Evolutionary conservation across 2,113 vertebrate species (phyloP).

Genomic region (Falcunculus frontatus): DNA sequence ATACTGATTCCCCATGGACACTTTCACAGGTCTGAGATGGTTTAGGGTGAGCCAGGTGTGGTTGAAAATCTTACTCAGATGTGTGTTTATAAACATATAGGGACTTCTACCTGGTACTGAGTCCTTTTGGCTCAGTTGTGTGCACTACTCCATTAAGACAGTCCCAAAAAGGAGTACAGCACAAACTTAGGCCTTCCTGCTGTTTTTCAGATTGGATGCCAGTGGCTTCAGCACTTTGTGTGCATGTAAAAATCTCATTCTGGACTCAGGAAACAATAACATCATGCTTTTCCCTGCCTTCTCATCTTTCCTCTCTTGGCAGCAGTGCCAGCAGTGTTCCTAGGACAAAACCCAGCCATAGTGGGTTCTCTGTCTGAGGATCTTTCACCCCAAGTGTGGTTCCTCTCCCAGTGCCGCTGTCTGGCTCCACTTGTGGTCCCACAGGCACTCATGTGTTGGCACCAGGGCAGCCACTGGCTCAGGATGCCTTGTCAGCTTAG

Average conservation of each 20-base stretch:
- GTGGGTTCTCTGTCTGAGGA: background rate
- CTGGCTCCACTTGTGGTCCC: background rate
- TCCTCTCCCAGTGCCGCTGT: background rate
- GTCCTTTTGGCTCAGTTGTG: background rate
- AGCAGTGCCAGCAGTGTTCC: background rate
- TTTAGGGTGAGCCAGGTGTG: background rate
- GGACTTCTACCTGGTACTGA: background rate
- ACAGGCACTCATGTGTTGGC: background rate
- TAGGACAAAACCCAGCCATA: background rate
- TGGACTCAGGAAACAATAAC: background rate
- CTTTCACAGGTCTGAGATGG: background rate
- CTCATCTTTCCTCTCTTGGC: background rate
- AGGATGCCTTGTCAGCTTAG: background rate
- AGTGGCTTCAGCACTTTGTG: background rate
- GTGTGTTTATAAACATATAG: background rate
- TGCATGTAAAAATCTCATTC: background rate
- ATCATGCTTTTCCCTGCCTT: background rate
- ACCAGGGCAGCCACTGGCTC: background rate
- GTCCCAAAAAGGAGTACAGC: background rate
- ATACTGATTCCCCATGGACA: fast-evolving
- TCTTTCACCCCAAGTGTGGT: fast-evolving
- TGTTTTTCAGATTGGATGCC: background rate
- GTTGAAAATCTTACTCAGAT: background rate
- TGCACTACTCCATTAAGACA: background rate
- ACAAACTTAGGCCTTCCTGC: background rate